Evolutionary conservation across 2,797 vertebrate species (phyloP).

Genomic region (Chloroceryle inda): DNA sequence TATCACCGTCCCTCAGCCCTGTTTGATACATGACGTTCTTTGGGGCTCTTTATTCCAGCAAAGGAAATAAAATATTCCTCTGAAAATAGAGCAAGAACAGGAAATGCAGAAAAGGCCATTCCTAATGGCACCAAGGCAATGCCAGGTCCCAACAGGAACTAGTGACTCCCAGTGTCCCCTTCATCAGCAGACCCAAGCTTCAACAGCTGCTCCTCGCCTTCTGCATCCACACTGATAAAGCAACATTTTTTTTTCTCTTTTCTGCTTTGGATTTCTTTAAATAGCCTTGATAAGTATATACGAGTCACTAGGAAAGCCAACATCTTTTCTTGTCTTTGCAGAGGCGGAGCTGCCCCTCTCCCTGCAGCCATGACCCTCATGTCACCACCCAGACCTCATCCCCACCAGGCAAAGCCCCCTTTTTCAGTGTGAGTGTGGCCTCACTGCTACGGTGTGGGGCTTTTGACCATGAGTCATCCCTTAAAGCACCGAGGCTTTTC

Average conservation of each 20-base stretch:
- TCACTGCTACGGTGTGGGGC: fast-evolving
- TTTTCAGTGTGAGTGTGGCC: not conserved
- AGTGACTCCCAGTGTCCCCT: not conserved
- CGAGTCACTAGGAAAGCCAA: not conserved
- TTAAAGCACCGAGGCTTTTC: not conserved
- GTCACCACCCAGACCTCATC: not conserved
- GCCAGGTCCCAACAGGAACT: not conserved
- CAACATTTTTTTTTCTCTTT: not conserved
- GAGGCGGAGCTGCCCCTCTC: not conserved
- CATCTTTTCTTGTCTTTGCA: not conserved
- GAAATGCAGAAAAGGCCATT: not conserved
- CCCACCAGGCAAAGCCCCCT: not conserved
- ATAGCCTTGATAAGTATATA: not conserved
- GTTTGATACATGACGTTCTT: fast-evolving
- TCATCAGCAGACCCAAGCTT: not conserved
- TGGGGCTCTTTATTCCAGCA: not conserved
- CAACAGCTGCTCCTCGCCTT: not conserved
- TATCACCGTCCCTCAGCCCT: not conserved
- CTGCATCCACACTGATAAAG: not conserved
- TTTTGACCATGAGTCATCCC: not conserved
- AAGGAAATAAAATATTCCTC: not conserved
- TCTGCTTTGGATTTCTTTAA: not conserved
- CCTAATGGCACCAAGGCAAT: not conserved
- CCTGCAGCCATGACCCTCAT: not conserved
- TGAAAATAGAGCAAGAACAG: not conserved